Evolutionary conservation across 2,797 vertebrate genomes (phyloP).

Genomic region (Eupleurogrammus muticus): DNA sequence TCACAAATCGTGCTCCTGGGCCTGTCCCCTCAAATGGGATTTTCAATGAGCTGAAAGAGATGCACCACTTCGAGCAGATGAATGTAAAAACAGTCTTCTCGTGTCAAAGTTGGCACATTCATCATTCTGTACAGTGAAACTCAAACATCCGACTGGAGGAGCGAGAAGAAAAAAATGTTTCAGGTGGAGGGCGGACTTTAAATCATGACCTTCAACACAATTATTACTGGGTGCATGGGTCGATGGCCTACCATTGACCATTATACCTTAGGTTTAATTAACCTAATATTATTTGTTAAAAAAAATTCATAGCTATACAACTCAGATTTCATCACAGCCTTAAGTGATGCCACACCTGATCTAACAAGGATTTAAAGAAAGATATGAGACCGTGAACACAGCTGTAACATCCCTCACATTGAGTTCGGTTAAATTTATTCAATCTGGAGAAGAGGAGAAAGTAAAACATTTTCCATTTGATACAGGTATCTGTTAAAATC

Average conservation of each 20-base stretch:
- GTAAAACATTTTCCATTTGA: not conserved
- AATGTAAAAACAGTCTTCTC: no score
- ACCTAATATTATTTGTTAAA: not conserved
- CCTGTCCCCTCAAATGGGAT: no score
- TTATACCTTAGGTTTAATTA: not conserved
- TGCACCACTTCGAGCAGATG: no score
- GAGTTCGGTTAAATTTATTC: not conserved
- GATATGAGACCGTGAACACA: not conserved
- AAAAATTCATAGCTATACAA: not conserved
- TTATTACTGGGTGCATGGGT: not conserved
- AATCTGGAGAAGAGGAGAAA: not conserved
- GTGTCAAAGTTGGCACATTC: no score
- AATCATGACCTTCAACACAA: not conserved
- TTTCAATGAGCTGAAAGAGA: no score
- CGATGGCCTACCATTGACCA: not conserved
- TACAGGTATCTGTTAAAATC: not conserved
- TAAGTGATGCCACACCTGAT: not conserved
- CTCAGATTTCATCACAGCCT: not conserved
- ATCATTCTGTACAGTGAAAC: no score
- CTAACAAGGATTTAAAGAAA: not conserved
- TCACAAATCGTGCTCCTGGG: no score
- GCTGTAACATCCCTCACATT: not conserved
- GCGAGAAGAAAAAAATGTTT: no score
- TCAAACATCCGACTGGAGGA: no score
- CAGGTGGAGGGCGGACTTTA: no score